These are phyloP conservation scores for Phoenoteleia sp. DNA, from an alignment of 2,888 invertebrate species.

Conservation along the genomic window DNA sequence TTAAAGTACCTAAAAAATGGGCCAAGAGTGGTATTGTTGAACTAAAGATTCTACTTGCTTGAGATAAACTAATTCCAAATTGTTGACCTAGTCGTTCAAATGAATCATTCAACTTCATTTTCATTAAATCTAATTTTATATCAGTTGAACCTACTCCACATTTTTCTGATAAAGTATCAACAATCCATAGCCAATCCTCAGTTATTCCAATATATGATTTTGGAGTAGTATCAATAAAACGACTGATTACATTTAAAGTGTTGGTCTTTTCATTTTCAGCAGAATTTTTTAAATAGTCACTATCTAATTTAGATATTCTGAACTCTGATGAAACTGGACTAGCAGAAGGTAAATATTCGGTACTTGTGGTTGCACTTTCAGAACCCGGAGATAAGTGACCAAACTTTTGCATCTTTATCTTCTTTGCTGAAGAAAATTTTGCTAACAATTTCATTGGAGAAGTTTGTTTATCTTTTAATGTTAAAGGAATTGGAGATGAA, in stretches of 20 bases:
- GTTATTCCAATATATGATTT: conserved; percentile 45
- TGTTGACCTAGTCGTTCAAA: conserved; percentile 41
- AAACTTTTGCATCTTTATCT: no score
- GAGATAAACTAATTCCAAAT: conserved; percentile 28
- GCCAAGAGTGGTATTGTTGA: conserved; percentile 32
- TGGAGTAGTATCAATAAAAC: conserved; percentile 31
- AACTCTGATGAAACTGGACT: no score
- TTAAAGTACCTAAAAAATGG: conserved; percentile 38
- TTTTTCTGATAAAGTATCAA: conserved; percentile 8
- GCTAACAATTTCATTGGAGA: background rate
- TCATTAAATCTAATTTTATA: conserved; percentile 54
- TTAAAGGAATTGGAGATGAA: background rate
- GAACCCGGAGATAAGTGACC: background rate
- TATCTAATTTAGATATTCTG: no score
- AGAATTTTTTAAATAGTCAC: no score
- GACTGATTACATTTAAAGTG: conserved; percentile 2
- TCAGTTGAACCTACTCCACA: conserved; percentile 6
- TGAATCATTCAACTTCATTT: conserved; percentile 53
- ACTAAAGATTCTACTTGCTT: conserved; percentile 47
- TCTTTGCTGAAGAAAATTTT: background rate
- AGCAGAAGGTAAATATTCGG: no score
- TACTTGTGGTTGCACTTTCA: no score
- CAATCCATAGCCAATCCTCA: conserved; percentile 40
- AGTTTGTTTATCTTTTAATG: background rate
- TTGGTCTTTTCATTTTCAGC: no score